Conservation (phyloP, 23 tunicate species). For the Trididemnum clinides region DNA sequence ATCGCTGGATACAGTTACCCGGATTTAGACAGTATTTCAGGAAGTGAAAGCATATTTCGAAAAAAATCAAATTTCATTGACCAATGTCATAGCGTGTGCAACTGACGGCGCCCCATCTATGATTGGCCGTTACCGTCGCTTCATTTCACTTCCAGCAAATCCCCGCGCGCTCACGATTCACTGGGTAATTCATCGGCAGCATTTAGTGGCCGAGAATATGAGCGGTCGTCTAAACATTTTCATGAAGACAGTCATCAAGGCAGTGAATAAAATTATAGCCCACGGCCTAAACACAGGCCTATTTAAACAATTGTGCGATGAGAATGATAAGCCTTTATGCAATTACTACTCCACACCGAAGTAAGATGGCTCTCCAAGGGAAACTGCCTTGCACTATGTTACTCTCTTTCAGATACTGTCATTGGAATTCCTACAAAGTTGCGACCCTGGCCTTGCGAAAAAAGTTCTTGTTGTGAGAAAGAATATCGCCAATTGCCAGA, state of each 20-base stretch:
- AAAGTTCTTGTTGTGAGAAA: slow-evolving; percentile 16
- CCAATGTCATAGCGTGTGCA: too few species aligned
- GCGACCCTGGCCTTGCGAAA: slow-evolving; percentile 49
- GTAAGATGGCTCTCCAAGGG: slow-evolving; percentile 50
- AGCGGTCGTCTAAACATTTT: slow-evolving; percentile 30
- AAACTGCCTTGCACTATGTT: slow-evolving; percentile 49
- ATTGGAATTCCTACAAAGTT: slow-evolving; percentile 34
- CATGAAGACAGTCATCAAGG: slow-evolving; percentile 26
- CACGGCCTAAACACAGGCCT: slow-evolving; percentile 44
- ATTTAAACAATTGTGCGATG: slow-evolving; percentile 38
- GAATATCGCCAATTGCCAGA: slow-evolving; percentile 51
- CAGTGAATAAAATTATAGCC: slow-evolving; percentile 66
- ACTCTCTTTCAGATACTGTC: slow-evolving; percentile 31
- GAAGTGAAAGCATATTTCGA: slow-evolving; percentile 39
- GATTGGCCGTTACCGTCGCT: slow-evolving; percentile 28
- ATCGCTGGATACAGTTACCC: slow-evolving; percentile 43
- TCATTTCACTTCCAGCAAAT: slow-evolving; percentile 18
- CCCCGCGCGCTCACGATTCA: slow-evolving; percentile 33
- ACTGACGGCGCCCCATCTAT: slow-evolving; percentile 51
- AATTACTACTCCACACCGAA: slow-evolving; percentile 46
- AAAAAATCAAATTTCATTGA: too few species aligned
- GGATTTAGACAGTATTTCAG: slow-evolving; percentile 36
- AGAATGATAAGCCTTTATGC: slow-evolving; percentile 48
- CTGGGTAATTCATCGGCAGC: slow-evolving; percentile 59
- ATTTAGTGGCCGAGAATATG: slow-evolving; percentile 52